phyloP scores from a whole-genome alignment of 2,113 vertebrate genomes.

The Rhynchomys soricoides region DNA sequence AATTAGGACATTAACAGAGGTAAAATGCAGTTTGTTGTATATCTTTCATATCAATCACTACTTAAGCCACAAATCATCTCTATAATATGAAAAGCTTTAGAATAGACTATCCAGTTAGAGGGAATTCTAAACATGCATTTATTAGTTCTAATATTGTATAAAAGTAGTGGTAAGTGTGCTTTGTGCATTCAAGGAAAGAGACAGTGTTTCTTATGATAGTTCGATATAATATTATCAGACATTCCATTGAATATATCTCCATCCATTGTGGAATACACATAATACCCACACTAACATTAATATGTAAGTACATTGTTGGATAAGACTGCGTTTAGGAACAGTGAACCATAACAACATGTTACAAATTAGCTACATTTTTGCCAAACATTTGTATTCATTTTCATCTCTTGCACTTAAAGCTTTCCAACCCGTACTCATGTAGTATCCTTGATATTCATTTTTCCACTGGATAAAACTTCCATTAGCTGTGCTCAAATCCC shows the following conservation, averaged over 20 bases:
- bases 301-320: neutral
- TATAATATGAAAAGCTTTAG: slow-evolving; percentile 21
- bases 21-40: neutral
- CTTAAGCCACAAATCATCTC: neutral
- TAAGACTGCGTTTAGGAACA: neutral
- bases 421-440: neutral
- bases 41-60: slow-evolving; percentile 18
- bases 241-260: neutral
- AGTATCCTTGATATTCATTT: neutral
- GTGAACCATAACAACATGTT: neutral
- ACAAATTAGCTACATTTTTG: neutral
- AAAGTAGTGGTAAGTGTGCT: slow-evolving; percentile 9
- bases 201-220: neutral
- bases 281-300: neutral
- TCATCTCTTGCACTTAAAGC: neutral
- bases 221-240: slow-evolving; percentile 52
- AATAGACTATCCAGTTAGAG: neutral
- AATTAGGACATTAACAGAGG: slow-evolving; percentile 33
- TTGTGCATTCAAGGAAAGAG: slow-evolving; percentile 7
- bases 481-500: fast-evolving
- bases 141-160: neutral
- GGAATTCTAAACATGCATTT: neutral
- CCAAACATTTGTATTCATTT: neutral
- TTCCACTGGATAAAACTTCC: neutral
- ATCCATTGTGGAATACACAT: neutral